A percentile compares a stretch with the other conserved stretches of the same genome.
Conservation (phyloP, 30 jellyfish, hydroid and myxozoan species). For the Rhopilema esculentum region DNA sequence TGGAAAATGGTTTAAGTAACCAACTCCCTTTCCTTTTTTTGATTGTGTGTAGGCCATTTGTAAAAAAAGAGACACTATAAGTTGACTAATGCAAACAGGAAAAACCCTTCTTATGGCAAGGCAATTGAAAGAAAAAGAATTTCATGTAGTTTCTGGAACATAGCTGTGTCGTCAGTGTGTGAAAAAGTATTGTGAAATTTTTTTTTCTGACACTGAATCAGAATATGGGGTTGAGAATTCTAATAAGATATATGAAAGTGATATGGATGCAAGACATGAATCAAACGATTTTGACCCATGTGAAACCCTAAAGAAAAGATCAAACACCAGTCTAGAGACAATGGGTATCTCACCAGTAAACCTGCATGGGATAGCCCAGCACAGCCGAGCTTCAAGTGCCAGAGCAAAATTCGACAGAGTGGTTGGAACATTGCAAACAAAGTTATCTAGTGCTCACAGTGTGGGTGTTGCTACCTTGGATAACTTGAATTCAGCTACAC, state of each 20-base stretch:
- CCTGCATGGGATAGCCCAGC: background rate
- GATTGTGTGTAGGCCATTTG: background rate
- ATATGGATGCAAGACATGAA: background rate
- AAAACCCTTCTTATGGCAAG: background rate
- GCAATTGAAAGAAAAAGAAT: background rate
- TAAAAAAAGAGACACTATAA: background rate
- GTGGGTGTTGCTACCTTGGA: background rate
- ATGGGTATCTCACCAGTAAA: background rate
- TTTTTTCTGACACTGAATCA: background rate
- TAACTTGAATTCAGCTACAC: background rate
- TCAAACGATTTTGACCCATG: background rate
- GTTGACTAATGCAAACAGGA: background rate
- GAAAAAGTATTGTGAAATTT: background rate
- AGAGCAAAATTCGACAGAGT: background rate
- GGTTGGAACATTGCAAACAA: background rate
- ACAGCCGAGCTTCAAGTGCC: background rate
- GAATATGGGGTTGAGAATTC: background rate
- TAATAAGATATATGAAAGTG: background rate
- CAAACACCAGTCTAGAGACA: background rate
- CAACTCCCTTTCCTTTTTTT: background rate
- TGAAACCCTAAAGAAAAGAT: background rate
- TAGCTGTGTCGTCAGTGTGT: background rate
- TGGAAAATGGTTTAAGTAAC: slow-evolving; percentile 7
- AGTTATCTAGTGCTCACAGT: background rate
- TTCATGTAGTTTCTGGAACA: background rate